Base-by-base conservation (phyloP, 2,888 invertebrate genomes). In the Trichopoda pennipes region DNA sequence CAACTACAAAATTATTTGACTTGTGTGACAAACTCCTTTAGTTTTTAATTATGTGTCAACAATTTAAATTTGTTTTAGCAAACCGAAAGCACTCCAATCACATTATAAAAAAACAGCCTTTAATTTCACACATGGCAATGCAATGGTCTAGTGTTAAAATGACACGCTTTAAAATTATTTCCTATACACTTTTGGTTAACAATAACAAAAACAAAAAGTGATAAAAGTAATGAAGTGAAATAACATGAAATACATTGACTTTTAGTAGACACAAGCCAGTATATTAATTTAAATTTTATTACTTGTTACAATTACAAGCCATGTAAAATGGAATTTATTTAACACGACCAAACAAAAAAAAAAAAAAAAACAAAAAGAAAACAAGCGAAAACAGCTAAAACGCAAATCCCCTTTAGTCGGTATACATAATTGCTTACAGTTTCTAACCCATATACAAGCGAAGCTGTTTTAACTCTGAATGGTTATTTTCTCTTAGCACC, bases 211-310 rank as follows among this genome's bases (percentile, higher is more conserved):
- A n/a, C 44, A 49, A 49, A 49, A 63, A 49, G 12, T 10, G n/a
- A 63, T 32, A 32, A 60, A 60, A 60, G 60, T 42, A 49, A 49
- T 51, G 19, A 35, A 51, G 51, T 16, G 28, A 53, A 58, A 51
- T 16, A 66, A 75, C 49, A 58, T 51, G 51, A 75, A 68, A 68
- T 66, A 49, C 49, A n/a, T 53, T 77, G 70, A 55, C 63, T 63
- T 49, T 70, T 70, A 51, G 56, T 16, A 55, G 63, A 81, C 72
- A n/a, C 17, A 49, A 81, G 66, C 49, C 61, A 73, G 73, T 81
- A 81, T 77, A 81, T 81, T 81, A 81, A 77, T 81, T 81, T 81
- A 73, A 77, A 73, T 56, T 81, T 77, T 81, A 81, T 81, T 81
- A 73, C 73, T 69, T 81, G 81, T 77, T 81, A 81, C 77, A 77